phyloP scores from a whole-genome alignment of 30 jellyfish, hydroid and myxozoan genomes.

The Turritopsis rubra region DNA sequence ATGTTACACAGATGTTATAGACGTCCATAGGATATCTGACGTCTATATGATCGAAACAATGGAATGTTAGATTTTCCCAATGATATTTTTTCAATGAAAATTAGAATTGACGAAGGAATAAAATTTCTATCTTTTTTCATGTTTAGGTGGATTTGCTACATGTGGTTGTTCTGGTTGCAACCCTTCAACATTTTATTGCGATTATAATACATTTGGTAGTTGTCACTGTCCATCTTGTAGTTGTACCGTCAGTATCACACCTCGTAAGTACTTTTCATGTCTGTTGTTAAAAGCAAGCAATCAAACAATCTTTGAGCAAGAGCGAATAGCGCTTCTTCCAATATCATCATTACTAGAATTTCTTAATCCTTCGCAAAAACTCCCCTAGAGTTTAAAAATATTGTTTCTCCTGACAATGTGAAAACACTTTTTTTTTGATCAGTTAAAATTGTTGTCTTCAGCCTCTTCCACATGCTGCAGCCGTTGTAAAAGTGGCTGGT shows the following conservation, averaged over 20 bases:
- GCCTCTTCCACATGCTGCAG: not conserved
- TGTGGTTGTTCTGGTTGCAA: conserved; percentile 1
- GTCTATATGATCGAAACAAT: no score
- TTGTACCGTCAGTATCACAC: not conserved
- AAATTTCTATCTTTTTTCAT: not conserved
- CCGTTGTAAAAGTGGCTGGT: conserved; percentile 12
- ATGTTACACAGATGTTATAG: not conserved
- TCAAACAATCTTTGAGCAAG: no score
- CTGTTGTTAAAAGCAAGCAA: no score
- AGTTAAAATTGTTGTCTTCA: not conserved
- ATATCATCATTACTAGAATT: no score
- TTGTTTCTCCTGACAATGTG: not conserved
- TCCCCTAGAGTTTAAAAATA: not conserved
- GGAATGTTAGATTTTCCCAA: no score
- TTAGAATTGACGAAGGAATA: no score
- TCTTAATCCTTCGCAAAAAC: no score
- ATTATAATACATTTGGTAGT: conserved; percentile 1
- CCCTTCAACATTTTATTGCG: not conserved
- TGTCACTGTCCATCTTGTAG: not conserved
- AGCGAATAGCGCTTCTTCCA: no score
- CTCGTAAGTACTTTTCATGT: conserved; percentile 6
- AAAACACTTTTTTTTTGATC: not conserved
- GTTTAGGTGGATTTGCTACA: not conserved
- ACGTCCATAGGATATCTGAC: no score
- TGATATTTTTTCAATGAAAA: no score